These are phyloP conservation scores for Xenopus borealis DNA, from an alignment of 2,113 vertebrate species.

Conservation along the genomic window DNA sequence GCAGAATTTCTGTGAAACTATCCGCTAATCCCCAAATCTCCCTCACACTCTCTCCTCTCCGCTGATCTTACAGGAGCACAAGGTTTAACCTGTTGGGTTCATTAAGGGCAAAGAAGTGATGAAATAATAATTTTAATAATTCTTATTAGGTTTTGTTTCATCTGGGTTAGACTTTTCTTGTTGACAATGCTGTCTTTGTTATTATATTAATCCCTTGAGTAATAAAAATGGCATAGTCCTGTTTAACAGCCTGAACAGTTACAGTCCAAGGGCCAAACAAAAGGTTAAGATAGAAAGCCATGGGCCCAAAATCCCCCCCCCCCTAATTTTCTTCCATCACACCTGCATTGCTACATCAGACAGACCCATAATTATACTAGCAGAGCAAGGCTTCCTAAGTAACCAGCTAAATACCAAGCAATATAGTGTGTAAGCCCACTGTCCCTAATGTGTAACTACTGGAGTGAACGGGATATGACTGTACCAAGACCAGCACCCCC, in stretches of 20 bases:
- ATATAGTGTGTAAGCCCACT: no score
- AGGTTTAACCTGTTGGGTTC: constrained; percentile 5
- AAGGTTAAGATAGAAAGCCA: neutral
- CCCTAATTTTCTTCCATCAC: no score
- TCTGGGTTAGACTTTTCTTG: constrained; percentile 1
- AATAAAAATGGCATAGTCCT: neutral
- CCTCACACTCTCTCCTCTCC: neutral
- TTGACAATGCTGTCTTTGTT: constrained; percentile 18
- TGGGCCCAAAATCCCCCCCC: no score
- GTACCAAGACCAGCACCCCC: no score
- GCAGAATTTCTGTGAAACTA: neutral
- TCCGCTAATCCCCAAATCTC: neutral
- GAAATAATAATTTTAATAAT: neutral
- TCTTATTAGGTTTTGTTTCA: neutral
- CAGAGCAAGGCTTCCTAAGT: no score
- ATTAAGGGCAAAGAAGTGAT: neutral
- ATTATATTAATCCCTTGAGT: neutral
- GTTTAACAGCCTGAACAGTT: neutral
- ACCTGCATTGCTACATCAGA: no score
- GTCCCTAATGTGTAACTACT: no score
- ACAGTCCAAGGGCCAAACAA: neutral
- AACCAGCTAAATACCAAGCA: no score
- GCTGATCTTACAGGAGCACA: constrained; percentile 17
- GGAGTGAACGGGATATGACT: no score
- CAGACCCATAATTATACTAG: no score